phyloP scores from a whole-genome alignment of 2,888 invertebrate genomes.

The Zonitis immaculata region DNA sequence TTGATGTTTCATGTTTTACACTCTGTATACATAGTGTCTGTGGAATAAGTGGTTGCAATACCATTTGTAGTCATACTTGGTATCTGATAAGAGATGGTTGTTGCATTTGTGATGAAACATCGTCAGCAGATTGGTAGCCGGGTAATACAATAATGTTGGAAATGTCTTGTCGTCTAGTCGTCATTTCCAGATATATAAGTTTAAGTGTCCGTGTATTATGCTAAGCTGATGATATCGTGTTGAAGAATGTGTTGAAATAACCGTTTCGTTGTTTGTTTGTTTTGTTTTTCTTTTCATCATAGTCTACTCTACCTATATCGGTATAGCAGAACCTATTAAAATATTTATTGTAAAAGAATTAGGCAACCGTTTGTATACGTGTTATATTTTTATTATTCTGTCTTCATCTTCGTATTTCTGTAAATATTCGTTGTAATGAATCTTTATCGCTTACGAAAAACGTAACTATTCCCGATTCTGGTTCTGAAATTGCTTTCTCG shows the following conservation, averaged over 20 bases:
- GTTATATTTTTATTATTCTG: too few species aligned
- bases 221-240: neutral
- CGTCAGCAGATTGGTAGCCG: neutral
- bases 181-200: neutral
- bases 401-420: too few species aligned
- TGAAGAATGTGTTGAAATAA: neutral
- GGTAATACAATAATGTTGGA: neutral
- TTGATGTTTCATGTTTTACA: neutral
- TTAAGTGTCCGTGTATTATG: too few species aligned
- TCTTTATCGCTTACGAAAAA: conserved; percentile 51
- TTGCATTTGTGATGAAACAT: neutral
- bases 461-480: conserved; percentile 46
- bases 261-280: too few species aligned
- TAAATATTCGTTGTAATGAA: conserved; percentile 47
- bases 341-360: too few species aligned
- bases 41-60: neutral
- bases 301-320: too few species aligned
- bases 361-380: too few species aligned
- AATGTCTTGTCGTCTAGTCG: neutral
- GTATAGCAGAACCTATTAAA: too few species aligned
- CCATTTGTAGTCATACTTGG: neutral
- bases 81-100: neutral
- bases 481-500: conserved; percentile 50
- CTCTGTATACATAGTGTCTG: neutral
- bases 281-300: too few species aligned